phyloP scores from a whole-genome alignment of 2,797 vertebrate species.

The Oreortyx pictus region DNA sequence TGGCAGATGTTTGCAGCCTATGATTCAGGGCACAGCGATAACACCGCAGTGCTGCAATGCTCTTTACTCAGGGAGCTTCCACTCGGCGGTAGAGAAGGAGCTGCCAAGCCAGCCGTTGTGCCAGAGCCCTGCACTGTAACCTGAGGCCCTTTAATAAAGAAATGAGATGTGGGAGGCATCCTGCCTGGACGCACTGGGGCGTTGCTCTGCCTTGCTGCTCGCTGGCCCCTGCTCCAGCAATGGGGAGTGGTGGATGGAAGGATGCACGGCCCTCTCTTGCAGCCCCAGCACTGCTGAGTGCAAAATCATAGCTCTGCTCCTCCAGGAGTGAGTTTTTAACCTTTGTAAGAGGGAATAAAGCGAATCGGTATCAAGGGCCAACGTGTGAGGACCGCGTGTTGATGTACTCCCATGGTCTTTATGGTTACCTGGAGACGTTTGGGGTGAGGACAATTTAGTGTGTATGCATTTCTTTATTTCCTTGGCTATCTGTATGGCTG shows the following conservation, averaged over 20 bases:
- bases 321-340: neutral
- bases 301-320: neutral
- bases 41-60: accelerated
- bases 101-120: neutral
- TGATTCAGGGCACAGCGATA: neutral
- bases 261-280: neutral
- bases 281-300: neutral
- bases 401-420: neutral
- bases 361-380: neutral
- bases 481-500: neutral
- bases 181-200: neutral
- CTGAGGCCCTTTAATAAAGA: neutral
- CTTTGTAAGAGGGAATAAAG: neutral
- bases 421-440: neutral
- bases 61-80: neutral
- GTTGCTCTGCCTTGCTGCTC: neutral
- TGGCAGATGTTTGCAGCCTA: neutral
- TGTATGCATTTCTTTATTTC: neutral
- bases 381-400: accelerated
- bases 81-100: neutral
- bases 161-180: neutral
- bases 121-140: neutral
- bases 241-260: neutral
- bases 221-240: neutral
- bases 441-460: neutral